phyloP scores from a whole-genome alignment of 2,797 vertebrate species.

The Hafferia zeledoni region DNA sequence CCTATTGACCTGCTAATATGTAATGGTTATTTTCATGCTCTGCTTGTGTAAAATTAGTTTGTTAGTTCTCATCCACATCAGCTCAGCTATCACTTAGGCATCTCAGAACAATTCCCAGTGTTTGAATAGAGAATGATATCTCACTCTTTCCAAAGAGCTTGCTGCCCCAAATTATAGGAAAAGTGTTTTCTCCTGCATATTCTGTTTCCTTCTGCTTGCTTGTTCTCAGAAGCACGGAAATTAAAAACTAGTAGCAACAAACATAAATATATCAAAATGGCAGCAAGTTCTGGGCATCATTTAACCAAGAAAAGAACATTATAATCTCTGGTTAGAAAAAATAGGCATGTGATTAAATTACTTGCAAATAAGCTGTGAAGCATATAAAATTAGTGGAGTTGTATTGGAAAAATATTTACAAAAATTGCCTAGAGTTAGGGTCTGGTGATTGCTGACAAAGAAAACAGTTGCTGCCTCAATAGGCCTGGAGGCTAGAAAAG shows the following conservation, averaged over 20 bases:
- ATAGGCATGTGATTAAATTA: neutral
- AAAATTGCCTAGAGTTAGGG: neutral
- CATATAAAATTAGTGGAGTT: neutral
- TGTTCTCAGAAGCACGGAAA: neutral
- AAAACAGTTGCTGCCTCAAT: neutral
- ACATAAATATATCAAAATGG: neutral
- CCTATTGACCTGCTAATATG: neutral
- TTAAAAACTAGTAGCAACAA: neutral
- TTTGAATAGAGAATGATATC: neutral
- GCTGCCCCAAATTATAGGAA: neutral
- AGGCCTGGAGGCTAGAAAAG: neutral
- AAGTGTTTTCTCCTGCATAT: neutral
- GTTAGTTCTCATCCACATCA: neutral
- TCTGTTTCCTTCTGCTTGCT: neutral
- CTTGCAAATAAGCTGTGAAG: neutral
- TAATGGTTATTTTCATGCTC: neutral
- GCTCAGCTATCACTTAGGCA: neutral
- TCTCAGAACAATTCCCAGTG: neutral
- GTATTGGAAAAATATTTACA: conserved; percentile 18
- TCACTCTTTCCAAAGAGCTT: neutral
- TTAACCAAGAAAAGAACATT: neutral
- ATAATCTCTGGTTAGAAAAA: neutral
- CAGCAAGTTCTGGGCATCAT: neutral
- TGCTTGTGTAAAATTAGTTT: neutral
- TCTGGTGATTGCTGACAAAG: conserved; percentile 27